phyloP scores from a whole-genome alignment of 2,113 vertebrate species.

The Gavialis gangeticus region DNA sequence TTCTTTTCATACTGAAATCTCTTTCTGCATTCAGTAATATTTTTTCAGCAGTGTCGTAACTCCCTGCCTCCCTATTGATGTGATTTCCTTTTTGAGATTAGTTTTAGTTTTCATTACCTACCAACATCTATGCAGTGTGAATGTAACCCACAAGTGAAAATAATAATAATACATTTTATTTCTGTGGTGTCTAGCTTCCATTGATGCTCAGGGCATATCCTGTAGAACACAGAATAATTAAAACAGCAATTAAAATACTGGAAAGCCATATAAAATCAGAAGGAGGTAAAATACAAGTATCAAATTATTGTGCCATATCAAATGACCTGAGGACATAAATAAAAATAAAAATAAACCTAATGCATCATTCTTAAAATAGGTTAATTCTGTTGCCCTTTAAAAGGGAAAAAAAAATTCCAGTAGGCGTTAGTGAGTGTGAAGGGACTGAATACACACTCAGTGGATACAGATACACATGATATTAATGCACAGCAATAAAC shows the following conservation, averaged over 20 bases:
- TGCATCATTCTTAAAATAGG: not conserved
- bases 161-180: conserved; percentile 20
- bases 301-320: not conserved
- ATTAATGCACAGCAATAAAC: no score
- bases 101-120: not conserved
- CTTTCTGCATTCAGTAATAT: not conserved
- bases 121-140: not conserved
- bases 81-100: not conserved
- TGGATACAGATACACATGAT: no score
- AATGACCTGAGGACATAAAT: not conserved
- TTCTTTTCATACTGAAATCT: not conserved
- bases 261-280: not conserved
- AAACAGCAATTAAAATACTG: conserved; percentile 22
- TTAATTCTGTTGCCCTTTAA: not conserved
- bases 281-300: conserved; percentile 11
- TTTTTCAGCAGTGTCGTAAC: not conserved
- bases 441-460: not conserved
- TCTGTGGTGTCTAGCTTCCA: not conserved
- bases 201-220: not conserved
- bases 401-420: not conserved
- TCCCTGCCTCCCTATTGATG: not conserved
- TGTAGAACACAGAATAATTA: conserved; percentile 4
- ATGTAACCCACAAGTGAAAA: not conserved
- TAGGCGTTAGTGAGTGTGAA: not conserved
- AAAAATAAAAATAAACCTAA: not conserved